Percentiles rank a stretch among this genome's conserved stretches.
phyloP scores from a whole-genome alignment of 2,797 vertebrate species.

The Gymnothorax javanicus region DNA sequence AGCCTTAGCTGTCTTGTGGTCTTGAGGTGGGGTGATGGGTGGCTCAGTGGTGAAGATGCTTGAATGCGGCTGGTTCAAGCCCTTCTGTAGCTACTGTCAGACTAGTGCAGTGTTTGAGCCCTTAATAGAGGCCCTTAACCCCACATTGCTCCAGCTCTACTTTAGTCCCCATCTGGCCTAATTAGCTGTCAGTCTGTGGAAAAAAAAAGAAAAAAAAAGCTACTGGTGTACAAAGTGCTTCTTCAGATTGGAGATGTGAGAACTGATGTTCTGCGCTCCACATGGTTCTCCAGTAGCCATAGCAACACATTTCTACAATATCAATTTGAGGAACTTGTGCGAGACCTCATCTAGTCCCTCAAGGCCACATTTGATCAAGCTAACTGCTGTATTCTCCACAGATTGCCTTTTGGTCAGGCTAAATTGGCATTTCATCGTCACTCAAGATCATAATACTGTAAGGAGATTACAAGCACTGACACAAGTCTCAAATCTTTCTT shows the following conservation, averaged over 20 bases:
- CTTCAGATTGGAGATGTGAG: too few species aligned
- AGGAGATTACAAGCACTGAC: not conserved
- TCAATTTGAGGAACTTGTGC: not conserved
- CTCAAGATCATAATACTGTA: not conserved
- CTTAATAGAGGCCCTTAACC: too few species aligned
- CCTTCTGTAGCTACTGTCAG: too few species aligned
- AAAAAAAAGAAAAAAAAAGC: too few species aligned
- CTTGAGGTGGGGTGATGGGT: not conserved
- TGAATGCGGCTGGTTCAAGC: too few species aligned
- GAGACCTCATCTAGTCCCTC: not conserved
- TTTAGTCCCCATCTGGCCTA: too few species aligned
- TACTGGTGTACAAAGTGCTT: too few species aligned
- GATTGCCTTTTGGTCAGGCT: not conserved
- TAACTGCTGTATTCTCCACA: not conserved
- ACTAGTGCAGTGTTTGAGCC: too few species aligned
- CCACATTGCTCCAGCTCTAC: too few species aligned
- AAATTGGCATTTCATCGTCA: not conserved
- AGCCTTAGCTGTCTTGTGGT: constrained; percentile 44
- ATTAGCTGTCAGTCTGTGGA: too few species aligned
- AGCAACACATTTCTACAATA: not conserved
- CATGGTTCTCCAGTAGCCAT: too few species aligned
- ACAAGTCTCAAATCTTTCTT: not conserved
- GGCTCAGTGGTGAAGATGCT: not conserved
- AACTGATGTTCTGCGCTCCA: too few species aligned
- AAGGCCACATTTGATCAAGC: not conserved